Evolutionary conservation across 2,888 invertebrate species (phyloP).

Genomic region (Acanthosepion esculentum): DNA sequence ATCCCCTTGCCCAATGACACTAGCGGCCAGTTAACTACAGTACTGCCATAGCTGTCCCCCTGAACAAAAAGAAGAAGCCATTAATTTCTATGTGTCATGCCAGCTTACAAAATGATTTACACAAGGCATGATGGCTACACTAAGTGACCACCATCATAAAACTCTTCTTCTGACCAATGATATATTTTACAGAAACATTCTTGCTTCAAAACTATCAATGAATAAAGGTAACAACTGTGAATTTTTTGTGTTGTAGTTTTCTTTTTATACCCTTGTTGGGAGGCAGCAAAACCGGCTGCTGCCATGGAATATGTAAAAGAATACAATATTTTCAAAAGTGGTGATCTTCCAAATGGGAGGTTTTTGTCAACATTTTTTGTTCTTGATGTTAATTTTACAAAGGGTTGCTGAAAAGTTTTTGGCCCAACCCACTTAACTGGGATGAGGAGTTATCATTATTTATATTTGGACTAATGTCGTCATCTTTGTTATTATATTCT

Average conservation of each 20-base stretch:
- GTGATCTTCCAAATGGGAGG: too few relatives aligned
- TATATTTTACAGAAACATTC: slow-evolving; percentile 1
- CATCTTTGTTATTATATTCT: too few relatives aligned
- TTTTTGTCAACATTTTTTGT: too few relatives aligned
- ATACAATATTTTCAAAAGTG: too few relatives aligned
- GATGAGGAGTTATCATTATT: too few relatives aligned
- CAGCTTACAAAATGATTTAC: neutral
- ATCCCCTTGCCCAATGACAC: neutral
- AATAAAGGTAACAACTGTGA: neutral
- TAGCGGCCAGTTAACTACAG: slow-evolving; percentile 10
- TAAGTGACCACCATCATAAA: slow-evolving; percentile 8
- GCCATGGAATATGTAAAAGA: neutral
- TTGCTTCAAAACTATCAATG: slow-evolving; percentile 33
- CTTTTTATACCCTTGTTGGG: neutral
- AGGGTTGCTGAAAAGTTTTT: too few relatives aligned
- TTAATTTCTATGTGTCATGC: neutral
- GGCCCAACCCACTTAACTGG: too few relatives aligned
- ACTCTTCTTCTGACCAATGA: neutral
- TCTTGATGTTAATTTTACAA: too few relatives aligned
- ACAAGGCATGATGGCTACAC: neutral
- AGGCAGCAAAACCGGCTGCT: neutral
- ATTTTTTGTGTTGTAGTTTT: neutral
- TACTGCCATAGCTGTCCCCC: slow-evolving; percentile 8
- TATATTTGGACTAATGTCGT: too few relatives aligned
- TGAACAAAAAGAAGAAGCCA: slow-evolving; percentile 17